Evolutionary conservation across 2,113 vertebrate species (phyloP).

Genomic region (Zapornia atra): DNA sequence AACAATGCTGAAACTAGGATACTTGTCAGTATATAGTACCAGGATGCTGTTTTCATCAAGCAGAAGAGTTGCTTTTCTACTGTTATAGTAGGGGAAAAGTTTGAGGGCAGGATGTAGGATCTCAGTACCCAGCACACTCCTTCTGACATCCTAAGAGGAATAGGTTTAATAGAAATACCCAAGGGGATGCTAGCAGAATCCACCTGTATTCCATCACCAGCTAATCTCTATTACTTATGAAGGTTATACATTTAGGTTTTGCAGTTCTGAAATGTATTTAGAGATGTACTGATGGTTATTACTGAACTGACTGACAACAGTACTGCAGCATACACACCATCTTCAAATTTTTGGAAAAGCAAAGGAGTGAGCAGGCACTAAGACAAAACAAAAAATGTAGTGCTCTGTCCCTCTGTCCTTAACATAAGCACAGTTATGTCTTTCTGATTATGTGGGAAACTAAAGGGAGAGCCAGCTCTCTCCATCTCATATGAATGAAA

Average conservation of each 20-base stretch:
- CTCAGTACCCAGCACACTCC: background rate
- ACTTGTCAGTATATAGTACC: background rate
- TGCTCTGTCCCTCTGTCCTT: background rate
- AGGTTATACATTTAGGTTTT: background rate
- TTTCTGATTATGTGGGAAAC: background rate
- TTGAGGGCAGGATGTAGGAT: background rate
- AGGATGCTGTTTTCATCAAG: background rate
- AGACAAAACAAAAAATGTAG: background rate
- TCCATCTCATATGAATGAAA: constrained; percentile 1
- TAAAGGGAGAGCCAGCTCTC: background rate
- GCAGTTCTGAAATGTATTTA: background rate
- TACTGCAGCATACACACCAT: background rate
- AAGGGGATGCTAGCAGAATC: constrained; percentile 13
- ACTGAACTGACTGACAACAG: background rate
- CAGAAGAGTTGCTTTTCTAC: background rate
- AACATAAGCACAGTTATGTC: background rate
- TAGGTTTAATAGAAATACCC: constrained; percentile 10
- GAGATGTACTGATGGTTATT: rapidly evolving
- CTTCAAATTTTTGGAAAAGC: background rate
- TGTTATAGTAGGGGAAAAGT: background rate
- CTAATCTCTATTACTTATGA: background rate
- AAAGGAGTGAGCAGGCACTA: background rate
- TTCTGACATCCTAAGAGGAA: constrained; percentile 1
- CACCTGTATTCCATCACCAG: background rate
- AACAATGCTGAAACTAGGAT: background rate